Evolutionary conservation across 2,888 invertebrate species (phyloP).

Genomic region (Thysanoteuthis rhombus): DNA sequence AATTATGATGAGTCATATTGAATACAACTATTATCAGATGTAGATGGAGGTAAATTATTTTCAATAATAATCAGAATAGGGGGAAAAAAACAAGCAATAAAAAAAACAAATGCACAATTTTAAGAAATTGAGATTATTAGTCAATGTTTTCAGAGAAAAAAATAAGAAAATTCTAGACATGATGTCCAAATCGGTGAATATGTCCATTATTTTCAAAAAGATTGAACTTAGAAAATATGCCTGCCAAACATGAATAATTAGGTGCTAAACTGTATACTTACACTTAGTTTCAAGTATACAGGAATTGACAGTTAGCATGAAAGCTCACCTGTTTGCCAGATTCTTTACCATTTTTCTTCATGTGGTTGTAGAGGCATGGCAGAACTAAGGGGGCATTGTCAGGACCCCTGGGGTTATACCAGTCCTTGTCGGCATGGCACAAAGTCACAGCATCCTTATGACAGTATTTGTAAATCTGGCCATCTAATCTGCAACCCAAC

Average conservation of each 20-base stretch:
- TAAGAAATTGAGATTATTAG: neutral
- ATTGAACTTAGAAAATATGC: neutral
- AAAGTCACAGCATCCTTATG: conserved; percentile 84
- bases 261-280: neutral
- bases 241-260: neutral
- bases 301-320: conserved; percentile 16
- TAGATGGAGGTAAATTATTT: neutral
- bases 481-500: conserved; percentile 54
- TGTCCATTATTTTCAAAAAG: neutral
- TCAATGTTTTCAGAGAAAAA: neutral
- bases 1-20: too few relatives aligned
- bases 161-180: neutral
- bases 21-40: neutral
- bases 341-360: conserved; percentile 41
- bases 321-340: conserved; percentile 40
- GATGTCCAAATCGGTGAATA: neutral
- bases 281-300: neutral
- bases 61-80: neutral
- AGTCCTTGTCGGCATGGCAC: conserved; percentile 82
- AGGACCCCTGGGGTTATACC: conserved; percentile 78
- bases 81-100: neutral
- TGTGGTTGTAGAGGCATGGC: conserved; percentile 84
- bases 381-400: conserved; percentile 85
- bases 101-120: neutral
- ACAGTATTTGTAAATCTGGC: conserved; percentile 82